A percentile compares a stretch with the other conserved stretches of the same genome.
Evolutionary conservation across 2,888 invertebrate species (phyloP).

Genomic region (Troglohyphantes excavatus): DNA sequence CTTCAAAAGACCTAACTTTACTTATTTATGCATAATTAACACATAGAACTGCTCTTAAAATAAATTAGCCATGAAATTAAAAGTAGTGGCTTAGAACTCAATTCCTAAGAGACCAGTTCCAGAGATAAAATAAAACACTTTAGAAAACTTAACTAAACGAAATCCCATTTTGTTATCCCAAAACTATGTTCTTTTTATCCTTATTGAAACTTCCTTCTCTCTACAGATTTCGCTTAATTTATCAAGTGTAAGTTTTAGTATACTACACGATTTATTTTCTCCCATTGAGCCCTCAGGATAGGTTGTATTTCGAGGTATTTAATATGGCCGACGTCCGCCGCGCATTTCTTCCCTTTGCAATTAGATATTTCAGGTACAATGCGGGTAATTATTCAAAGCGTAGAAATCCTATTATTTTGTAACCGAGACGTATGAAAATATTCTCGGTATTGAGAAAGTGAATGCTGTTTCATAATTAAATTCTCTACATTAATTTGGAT

Average conservation of each 20-base stretch:
- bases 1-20: too few species aligned
- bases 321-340: constrained; percentile 8
- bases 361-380: not conserved
- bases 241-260: not conserved
- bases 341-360: constrained; percentile 12
- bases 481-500: constrained; percentile 25
- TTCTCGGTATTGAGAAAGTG: not conserved
- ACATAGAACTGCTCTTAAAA: not conserved
- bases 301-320: not conserved
- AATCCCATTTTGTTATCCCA: not conserved
- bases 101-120: not conserved
- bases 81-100: not conserved
- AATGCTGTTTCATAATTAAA: constrained; percentile 34
- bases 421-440: not conserved
- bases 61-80: not conserved
- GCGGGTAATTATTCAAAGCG: not conserved
- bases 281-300: not conserved
- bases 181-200: not conserved
- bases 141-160: not conserved
- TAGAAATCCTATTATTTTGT: not conserved
- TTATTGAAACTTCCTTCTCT: not conserved
- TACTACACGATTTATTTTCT: not conserved
- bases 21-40: not conserved
- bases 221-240: not conserved
- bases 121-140: not conserved